Conservation (phyloP, 2,888 invertebrate genomes). For the Peribatodes rhomboidaria region DNA sequence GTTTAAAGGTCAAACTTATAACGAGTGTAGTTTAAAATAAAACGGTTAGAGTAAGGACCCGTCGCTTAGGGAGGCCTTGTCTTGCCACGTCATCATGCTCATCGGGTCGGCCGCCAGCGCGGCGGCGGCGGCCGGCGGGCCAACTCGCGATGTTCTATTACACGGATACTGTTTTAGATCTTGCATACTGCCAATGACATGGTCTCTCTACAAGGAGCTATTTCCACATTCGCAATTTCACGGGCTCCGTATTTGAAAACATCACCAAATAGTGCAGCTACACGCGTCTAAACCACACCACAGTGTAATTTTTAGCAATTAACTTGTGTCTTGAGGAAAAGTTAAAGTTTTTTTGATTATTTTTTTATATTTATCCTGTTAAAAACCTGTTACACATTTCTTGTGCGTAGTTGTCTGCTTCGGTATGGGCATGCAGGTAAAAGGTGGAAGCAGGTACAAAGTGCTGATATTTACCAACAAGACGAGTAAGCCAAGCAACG, state of each 20-base stretch:
- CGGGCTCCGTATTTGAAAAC: neutral
- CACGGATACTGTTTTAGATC: too few species aligned
- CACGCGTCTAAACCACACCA: neutral
- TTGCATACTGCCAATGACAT: neutral
- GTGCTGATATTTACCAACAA: too few species aligned
- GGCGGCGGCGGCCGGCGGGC: too few species aligned
- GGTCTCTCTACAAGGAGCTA: neutral
- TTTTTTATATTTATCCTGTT: neutral
- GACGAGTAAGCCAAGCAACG: too few species aligned
- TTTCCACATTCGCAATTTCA: neutral
- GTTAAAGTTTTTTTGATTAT: neutral
- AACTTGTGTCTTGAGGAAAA: constrained; percentile 11
- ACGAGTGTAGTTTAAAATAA: too few species aligned
- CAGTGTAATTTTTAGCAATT: neutral
- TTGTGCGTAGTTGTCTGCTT: neutral
- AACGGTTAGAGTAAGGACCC: too few species aligned
- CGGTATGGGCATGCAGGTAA: constrained; percentile 7
- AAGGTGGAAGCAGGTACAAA: too few species aligned
- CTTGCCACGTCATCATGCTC: too few species aligned
- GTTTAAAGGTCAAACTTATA: too few species aligned
- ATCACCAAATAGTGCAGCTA: neutral
- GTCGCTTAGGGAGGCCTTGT: too few species aligned
- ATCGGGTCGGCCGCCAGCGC: too few species aligned
- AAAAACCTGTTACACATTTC: neutral
- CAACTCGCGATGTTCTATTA: too few species aligned